Base-by-base conservation (phyloP, 1,140 invertebrate genomes). In the Chironomus striatipennis region DNA sequence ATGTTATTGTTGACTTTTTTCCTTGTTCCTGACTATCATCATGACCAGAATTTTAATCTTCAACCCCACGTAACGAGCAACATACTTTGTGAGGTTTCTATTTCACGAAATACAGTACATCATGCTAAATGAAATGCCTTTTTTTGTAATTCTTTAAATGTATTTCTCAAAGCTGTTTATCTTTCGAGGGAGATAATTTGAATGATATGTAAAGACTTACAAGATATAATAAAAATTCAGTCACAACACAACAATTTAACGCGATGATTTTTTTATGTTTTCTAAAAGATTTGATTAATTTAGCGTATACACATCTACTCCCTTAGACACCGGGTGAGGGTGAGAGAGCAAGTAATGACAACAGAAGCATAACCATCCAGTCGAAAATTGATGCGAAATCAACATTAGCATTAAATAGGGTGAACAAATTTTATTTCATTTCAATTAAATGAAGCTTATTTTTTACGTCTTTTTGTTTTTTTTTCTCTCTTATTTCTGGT, bases 41-140 rank as follows among this genome's bases (percentile, higher is more conserved):
- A 70, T 70, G 65, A 70, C 65, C 65, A 18, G 65, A 70, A 70
- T 70, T 70, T 70, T 70, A 57, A 57, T 12, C n/a, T 57, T 57
- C 9, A 34, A 34, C 24, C 24, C 24, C 24, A n/a, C n/a, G n/a
- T n/a, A n/a, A n/a, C n/a, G n/a, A n/a, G n/a, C n/a, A n/a, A n/a
- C 43, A 47, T 47, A 12, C 8, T 47, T 47, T n/a, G n/a, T 47
- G 43, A 12, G 43, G 43, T 47, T 47, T 47, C 43, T 2, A 47
- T 47, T 47, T 47, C 43, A 47, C 43, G 15, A 47, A 12, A n/a
- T n/a, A n/a, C n/a, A n/a, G n/a, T n/a, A n/a, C n/a, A 34, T 57
- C 47, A 57, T 57, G 47, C 12, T 57, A 57, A 57, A 12, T 57
- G 47, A 15, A 57, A 57, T 57, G 47, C 12, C n/a, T 57, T 57